phyloP scores from a whole-genome alignment of 92 coral and sea anemone species.

The Blastomussa wellsi region DNA sequence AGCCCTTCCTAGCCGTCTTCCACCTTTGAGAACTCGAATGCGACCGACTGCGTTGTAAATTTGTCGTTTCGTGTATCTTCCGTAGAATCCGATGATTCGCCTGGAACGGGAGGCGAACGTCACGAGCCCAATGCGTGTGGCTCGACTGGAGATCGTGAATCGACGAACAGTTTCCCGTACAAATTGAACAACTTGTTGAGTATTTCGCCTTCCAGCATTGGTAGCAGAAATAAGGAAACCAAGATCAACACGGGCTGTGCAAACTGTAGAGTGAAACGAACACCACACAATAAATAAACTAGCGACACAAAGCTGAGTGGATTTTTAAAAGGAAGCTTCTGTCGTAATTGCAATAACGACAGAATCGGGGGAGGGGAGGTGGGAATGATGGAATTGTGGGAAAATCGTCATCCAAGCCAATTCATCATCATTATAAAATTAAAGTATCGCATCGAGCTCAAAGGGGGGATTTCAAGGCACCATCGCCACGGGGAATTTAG shows the following conservation, averaged over 20 bases:
- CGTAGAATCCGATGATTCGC: constrained; percentile 36
- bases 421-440: no score
- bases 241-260: constrained; percentile 61
- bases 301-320: no score
- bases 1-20: constrained; percentile 59
- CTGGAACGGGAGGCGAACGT: constrained; percentile 56
- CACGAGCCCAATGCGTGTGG: constrained; percentile 69
- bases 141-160: constrained; percentile 63
- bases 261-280: constrained; percentile 30
- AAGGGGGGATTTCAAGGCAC: no score
- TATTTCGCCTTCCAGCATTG: constrained; percentile 33
- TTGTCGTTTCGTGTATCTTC: constrained; percentile 6
- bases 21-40: constrained; percentile 37
- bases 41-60: constrained; percentile 39
- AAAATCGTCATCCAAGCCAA: no score
- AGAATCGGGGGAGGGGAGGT: no score
- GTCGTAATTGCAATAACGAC: no score
- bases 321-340: no score
- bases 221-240: constrained; percentile 69
- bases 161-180: constrained; percentile 58
- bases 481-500: no score
- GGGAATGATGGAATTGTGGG: no score
- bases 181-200: constrained; percentile 51
- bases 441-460: no score
- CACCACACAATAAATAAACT: background rate